Conservation (phyloP, 1,140 invertebrate species). For the Oreohelix idahoensis region DNA sequence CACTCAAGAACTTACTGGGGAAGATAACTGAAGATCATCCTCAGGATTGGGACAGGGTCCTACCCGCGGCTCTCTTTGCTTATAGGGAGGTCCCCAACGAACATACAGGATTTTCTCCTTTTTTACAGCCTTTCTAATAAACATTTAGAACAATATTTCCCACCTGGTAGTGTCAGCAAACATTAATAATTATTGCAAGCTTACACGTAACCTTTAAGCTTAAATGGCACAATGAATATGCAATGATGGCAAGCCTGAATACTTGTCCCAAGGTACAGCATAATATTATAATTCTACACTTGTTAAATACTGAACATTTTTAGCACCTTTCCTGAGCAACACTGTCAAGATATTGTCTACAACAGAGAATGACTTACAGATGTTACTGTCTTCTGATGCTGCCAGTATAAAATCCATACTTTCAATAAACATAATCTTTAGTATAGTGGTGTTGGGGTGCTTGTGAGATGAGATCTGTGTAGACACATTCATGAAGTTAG, state of each 20-base stretch:
- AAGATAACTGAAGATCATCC: no score
- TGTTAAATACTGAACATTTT: neutral
- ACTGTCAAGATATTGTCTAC: neutral
- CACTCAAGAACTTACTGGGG: no score
- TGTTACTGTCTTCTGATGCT: conserved; percentile 71
- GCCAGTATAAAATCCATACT: conserved; percentile 70
- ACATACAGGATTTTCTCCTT: no score
- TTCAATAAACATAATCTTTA: conserved; percentile 71
- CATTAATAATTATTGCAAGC: no score
- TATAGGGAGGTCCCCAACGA: no score
- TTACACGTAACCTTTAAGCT: no score
- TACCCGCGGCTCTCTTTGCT: no score
- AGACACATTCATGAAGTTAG: neutral
- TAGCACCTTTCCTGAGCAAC: no score
- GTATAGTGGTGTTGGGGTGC: conserved; percentile 68
- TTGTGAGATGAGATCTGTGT: conserved; percentile 61
- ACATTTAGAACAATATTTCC: neutral
- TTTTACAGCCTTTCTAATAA: no score
- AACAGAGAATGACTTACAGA: conserved; percentile 57
- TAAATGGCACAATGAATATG: no score
- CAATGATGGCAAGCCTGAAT: neutral
- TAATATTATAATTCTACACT: neutral
- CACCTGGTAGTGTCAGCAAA: no score
- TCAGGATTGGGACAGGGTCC: no score
- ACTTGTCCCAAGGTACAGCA: neutral